A percentile compares a stretch with the other conserved stretches of the same genome.
These are phyloP conservation scores for Ariolimax columbianus DNA, from an alignment of 2,888 invertebrate species.

Conservation along the genomic window DNA sequence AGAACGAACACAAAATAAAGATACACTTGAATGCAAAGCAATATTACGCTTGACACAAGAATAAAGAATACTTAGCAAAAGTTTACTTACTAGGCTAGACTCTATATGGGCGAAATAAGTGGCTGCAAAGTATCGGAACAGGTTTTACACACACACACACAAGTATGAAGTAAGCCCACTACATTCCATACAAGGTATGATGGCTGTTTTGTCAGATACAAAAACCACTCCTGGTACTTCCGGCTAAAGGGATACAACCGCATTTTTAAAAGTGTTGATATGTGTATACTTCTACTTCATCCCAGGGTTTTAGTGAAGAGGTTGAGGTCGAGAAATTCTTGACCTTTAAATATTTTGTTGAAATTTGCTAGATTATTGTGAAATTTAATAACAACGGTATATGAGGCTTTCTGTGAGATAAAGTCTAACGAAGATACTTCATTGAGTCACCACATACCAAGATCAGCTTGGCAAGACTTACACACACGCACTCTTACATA, in stretches of 20 bases:
- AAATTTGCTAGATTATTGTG: no score
- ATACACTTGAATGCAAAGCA: neutral
- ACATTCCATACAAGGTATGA: constrained; percentile 36
- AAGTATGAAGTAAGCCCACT: neutral
- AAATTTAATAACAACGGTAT: no score
- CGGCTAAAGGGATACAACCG: constrained; percentile 9
- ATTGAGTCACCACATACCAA: no score
- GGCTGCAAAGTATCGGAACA: neutral
- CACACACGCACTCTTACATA: no score
- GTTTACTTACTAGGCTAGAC: neutral
- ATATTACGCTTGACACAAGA: neutral
- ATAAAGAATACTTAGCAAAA: neutral
- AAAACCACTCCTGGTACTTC: constrained; percentile 35
- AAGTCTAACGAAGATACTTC: no score
- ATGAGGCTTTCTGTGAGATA: no score
- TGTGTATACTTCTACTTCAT: no score
- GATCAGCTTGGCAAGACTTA: no score
- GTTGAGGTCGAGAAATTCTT: no score
- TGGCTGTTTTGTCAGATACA: constrained; percentile 7
- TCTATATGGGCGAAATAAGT: neutral
- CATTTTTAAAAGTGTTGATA: no score
- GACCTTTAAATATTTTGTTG: no score
- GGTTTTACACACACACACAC: neutral
- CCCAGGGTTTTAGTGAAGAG: no score
- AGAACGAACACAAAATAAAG: neutral